Percentiles rank a stretch among this genome's conserved stretches.
Conservation (phyloP, 2,113 vertebrate genomes). For the Apus apus region DNA sequence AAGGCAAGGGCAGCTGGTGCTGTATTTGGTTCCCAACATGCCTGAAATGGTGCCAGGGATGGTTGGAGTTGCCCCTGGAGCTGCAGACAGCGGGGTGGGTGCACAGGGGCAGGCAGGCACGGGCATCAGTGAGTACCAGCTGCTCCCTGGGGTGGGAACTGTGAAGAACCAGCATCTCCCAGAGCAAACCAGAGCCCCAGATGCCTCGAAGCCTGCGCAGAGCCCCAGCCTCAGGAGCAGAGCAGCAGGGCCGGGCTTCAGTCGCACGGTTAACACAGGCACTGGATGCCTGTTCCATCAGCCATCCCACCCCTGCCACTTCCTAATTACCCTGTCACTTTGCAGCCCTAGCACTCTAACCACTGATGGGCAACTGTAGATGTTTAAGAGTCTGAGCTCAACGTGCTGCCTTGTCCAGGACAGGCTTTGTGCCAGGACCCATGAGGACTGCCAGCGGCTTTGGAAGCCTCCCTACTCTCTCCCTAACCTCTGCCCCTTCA, state of each 20-base stretch:
- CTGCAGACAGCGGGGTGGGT: background rate
- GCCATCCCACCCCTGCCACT: no score
- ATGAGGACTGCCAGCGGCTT: background rate
- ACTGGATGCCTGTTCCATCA: no score
- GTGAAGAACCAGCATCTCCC: background rate
- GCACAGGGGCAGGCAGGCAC: no score
- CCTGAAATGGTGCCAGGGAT: background rate
- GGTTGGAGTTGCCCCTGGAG: background rate
- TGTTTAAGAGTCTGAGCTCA: background rate
- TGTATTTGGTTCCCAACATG: background rate
- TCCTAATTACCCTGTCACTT: no score
- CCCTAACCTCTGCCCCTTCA: background rate
- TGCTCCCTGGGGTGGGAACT: background rate
- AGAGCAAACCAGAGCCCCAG: background rate
- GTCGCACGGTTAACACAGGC: no score
- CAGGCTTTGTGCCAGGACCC: no score
- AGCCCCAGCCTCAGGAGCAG: background rate
- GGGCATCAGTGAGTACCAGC: background rate
- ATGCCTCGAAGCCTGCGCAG: background rate
- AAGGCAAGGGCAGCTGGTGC: background rate
- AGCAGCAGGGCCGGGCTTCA: no score
- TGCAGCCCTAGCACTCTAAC: no score
- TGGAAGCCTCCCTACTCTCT: background rate
- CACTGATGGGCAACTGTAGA: no score
- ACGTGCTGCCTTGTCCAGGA: background rate